Evolutionary conservation across 1,140 invertebrate genomes (phyloP).

Genomic region (Atta colombica): DNA sequence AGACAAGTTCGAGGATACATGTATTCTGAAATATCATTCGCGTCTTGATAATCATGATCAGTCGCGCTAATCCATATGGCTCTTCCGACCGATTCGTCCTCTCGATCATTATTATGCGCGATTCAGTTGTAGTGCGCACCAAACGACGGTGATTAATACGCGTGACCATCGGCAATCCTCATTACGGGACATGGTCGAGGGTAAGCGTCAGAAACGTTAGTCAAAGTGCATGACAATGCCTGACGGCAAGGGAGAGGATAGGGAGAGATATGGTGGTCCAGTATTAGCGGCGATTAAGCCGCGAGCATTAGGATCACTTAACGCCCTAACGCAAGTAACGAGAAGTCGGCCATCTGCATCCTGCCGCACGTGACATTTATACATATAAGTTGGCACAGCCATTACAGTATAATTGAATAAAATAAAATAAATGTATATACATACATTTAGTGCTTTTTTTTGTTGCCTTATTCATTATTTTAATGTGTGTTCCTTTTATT

Average conservation of each 20-base stretch:
- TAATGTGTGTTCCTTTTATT: too few species aligned
- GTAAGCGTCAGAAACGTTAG: conserved; percentile 54
- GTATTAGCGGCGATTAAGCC: conserved; percentile 50
- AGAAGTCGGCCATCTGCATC: conserved; percentile 40
- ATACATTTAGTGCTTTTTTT: too few species aligned
- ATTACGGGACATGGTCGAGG: conserved; percentile 31
- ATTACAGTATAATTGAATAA: too few species aligned
- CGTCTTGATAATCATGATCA: conserved; percentile 25
- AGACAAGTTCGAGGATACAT: neutral
- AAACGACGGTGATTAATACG: conserved; percentile 54
- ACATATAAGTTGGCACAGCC: too few species aligned
- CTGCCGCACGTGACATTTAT: conserved; percentile 14
- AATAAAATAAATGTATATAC: too few species aligned
- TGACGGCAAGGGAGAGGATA: conserved; percentile 29
- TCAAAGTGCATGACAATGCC: conserved; percentile 59
- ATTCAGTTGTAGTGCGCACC: neutral
- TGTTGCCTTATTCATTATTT: too few species aligned
- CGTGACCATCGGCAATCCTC: conserved; percentile 53
- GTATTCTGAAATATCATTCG: conserved; percentile 28
- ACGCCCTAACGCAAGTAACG: conserved; percentile 28
- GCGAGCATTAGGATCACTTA: conserved; percentile 55
- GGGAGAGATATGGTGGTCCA: conserved; percentile 37
- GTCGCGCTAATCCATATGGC: conserved; percentile 51
- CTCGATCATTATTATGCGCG: conserved; percentile 48
- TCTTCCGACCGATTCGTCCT: conserved; percentile 39